Evolutionary conservation across 2,113 vertebrate genomes (phyloP).

Genomic region (Brienomyrus longianalis): DNA sequence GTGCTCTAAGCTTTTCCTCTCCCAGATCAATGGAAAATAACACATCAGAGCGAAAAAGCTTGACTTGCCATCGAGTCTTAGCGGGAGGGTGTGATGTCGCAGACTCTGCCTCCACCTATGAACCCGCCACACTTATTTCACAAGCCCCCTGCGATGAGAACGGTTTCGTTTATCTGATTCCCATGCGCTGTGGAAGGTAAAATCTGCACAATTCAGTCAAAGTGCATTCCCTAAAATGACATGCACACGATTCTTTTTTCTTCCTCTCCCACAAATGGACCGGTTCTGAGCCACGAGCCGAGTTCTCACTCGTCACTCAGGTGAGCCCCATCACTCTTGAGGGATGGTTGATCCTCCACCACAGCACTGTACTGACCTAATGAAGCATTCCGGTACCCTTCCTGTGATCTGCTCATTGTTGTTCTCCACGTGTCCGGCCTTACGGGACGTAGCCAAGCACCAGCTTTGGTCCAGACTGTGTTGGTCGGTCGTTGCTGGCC

Average conservation of each 20-base stretch:
- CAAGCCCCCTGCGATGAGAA: neutral
- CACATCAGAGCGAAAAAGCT: neutral
- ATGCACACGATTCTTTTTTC: neutral
- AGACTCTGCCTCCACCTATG: neutral
- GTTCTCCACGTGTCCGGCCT: neutral
- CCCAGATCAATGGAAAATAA: neutral
- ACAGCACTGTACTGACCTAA: neutral
- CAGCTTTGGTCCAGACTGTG: too few species aligned
- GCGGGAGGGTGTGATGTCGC: neutral
- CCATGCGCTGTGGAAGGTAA: neutral
- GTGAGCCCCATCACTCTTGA: conserved; percentile 3
- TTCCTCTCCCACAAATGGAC: neutral
- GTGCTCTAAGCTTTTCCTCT: neutral
- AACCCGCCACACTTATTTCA: neutral
- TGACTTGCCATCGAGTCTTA: neutral
- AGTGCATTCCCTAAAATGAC: neutral
- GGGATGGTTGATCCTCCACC: neutral
- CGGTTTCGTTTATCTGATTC: neutral
- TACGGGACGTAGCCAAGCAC: neutral
- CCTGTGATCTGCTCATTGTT: neutral
- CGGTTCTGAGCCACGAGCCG: neutral
- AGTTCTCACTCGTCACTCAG: neutral
- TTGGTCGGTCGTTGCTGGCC: neutral
- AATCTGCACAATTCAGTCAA: neutral
- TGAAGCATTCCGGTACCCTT: neutral